Evolutionary conservation across 2,888 invertebrate species (phyloP).

Genomic region (Drosophila macrospina): DNA sequence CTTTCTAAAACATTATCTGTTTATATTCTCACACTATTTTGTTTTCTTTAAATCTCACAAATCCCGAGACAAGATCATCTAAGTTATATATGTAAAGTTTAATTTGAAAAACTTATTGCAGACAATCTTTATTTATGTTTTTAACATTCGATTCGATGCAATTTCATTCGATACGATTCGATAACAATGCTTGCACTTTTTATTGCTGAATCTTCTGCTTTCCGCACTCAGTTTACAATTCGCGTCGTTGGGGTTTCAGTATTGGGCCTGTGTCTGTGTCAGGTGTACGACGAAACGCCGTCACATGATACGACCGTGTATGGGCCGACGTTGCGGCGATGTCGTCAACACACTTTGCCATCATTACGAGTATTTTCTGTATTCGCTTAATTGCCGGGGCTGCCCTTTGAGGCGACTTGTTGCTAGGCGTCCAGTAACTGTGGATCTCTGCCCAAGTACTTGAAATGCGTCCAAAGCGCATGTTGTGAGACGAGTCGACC

Average conservation of each 20-base stretch:
- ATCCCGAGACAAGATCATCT: background rate
- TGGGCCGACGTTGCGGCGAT: slow-evolving; percentile 17
- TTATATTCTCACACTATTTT: slow-evolving; percentile 7
- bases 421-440: slow-evolving; percentile 42
- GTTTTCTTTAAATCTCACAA: background rate
- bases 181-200: slow-evolving; percentile 24
- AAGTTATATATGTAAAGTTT: slow-evolving; percentile 4
- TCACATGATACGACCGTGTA: slow-evolving; percentile 50
- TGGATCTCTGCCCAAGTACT: slow-evolving; percentile 16
- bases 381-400: slow-evolving; percentile 36
- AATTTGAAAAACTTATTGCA: background rate
- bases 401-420: slow-evolving; percentile 35
- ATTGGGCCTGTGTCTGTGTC: slow-evolving; percentile 20
- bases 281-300: slow-evolving; percentile 40
- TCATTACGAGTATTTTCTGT: slow-evolving; percentile 2
- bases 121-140: slow-evolving; percentile 4
- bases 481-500: background rate
- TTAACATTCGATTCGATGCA: slow-evolving; percentile 3
- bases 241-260: slow-evolving; percentile 15
- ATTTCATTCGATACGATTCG: slow-evolving; percentile 24
- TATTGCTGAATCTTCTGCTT: slow-evolving; percentile 43
- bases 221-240: slow-evolving; percentile 29
- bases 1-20: background rate
- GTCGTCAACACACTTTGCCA: slow-evolving; percentile 43
- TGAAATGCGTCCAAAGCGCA: slow-evolving; percentile 13